These are phyloP conservation scores for Papilio polytes DNA, from an alignment of 1,140 invertebrate genomes.

Conservation along the genomic window DNA sequence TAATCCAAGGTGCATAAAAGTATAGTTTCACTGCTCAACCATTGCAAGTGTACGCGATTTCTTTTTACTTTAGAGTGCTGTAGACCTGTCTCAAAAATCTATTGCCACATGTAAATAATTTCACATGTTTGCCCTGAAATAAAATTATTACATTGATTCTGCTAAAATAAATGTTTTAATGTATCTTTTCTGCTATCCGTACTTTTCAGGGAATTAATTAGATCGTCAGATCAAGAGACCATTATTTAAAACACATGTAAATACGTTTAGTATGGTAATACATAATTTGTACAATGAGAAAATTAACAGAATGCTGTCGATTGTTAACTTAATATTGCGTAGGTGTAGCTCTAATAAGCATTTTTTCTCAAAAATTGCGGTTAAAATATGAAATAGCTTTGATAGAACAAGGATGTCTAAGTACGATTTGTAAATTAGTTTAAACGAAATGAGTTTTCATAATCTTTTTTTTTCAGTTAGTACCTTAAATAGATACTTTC, in stretches of 20 bases:
- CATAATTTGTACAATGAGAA: neutral
- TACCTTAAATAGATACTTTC: neutral
- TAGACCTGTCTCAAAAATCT: no score
- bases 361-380: no score
- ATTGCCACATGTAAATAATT: neutral
- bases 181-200: neutral
- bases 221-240: neutral
- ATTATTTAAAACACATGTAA: constrained; percentile 1
- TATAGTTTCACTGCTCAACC: no score
- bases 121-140: neutral
- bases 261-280: neutral
- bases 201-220: neutral
- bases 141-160: no score
- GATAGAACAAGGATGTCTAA: neutral
- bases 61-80: no score
- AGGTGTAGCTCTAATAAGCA: neutral
- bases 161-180: neutral
- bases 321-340: neutral
- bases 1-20: no score
- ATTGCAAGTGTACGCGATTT: no score
- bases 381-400: neutral
- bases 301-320: neutral
- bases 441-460: neutral
- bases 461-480: neutral
- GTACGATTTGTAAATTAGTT: neutral